Evolutionary conservation across 2,888 invertebrate species (phyloP).

Genomic region (Hypena proboscidalis): DNA sequence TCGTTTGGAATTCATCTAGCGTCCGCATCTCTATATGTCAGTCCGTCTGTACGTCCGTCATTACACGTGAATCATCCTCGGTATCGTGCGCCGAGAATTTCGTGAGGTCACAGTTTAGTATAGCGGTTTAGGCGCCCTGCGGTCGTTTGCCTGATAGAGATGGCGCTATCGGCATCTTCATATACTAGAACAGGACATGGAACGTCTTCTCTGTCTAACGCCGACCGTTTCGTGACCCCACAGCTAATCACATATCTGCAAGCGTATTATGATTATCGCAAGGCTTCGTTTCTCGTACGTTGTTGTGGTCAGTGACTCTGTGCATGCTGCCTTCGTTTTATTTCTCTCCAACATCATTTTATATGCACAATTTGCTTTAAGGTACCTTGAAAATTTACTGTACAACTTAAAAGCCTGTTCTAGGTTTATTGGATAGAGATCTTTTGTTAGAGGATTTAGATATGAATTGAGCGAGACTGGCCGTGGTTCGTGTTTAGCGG

Average conservation of each 20-base stretch:
- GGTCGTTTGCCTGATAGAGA: conserved; percentile 72
- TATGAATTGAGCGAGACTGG: conserved; percentile 14
- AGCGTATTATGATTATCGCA: conserved; percentile 83
- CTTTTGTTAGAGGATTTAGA: conserved; percentile 25
- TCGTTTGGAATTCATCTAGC: conserved; percentile 72
- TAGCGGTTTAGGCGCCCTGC: conserved; percentile 83
- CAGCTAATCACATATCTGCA: conserved; percentile 84
- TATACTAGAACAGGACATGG: conserved; percentile 53
- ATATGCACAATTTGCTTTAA: conserved; percentile 53
- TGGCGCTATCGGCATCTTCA: conserved; percentile 47
- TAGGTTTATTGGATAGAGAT: conserved; percentile 27
- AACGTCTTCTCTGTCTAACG: conserved; percentile 72
- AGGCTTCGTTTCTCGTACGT: conserved; percentile 76
- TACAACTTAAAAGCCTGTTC: conserved; percentile 27
- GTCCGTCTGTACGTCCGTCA: conserved; percentile 68
- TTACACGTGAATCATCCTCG: conserved; percentile 78
- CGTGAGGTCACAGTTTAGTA: conserved; percentile 85
- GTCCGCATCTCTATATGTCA: conserved; percentile 72
- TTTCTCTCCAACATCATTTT: conserved; percentile 56
- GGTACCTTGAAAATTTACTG: conserved; percentile 40
- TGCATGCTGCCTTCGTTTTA: conserved; percentile 58
- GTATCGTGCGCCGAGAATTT: conserved; percentile 80
- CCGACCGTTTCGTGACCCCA: conserved; percentile 83
- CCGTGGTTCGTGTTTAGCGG: conserved; percentile 21
- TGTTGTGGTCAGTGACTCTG: conserved; percentile 80